Evolutionary conservation across 2,888 invertebrate species (phyloP).

Genomic region (Lepidonotus clava): DNA sequence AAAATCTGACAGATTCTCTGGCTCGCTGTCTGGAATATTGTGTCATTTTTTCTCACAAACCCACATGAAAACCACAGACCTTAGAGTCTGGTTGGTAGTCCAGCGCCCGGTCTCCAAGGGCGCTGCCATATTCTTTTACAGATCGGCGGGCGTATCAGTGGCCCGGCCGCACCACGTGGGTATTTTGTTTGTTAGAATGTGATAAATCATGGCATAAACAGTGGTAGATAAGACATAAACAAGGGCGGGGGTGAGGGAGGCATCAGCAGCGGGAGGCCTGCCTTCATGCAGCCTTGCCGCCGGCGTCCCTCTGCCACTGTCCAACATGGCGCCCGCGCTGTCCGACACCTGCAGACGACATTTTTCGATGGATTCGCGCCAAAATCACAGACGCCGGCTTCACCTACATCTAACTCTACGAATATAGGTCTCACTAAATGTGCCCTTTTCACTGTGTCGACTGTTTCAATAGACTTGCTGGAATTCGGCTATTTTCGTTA

Average conservation of each 20-base stretch:
- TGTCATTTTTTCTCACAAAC: background rate
- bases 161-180: slow-evolving; percentile 11
- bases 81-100: background rate
- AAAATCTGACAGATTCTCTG: background rate
- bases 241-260: slow-evolving; percentile 8
- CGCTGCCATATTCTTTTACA: slow-evolving; percentile 10
- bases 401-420: too few species aligned
- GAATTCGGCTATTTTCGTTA: too few species aligned
- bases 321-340: slow-evolving; percentile 5
- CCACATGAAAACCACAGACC: background rate
- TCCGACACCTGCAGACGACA: slow-evolving; percentile 39
- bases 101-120: slow-evolving; percentile 18
- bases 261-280: background rate
- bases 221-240: slow-evolving; percentile 29
- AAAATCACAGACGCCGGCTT: too few species aligned
- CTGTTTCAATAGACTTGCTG: too few species aligned
- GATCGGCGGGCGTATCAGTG: slow-evolving; percentile 11
- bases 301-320: background rate
- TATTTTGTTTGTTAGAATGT: slow-evolving; percentile 46
- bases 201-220: slow-evolving; percentile 31
- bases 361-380: slow-evolving; percentile 24
- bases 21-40: background rate
- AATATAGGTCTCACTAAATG: too few species aligned
- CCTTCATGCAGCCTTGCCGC: background rate
- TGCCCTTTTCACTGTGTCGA: too few species aligned